A percentile compares a stretch with the other conserved stretches of the same genome.
phyloP scores from a whole-genome alignment of 2,113 vertebrate species.

The Oryzias javanicus region DNA sequence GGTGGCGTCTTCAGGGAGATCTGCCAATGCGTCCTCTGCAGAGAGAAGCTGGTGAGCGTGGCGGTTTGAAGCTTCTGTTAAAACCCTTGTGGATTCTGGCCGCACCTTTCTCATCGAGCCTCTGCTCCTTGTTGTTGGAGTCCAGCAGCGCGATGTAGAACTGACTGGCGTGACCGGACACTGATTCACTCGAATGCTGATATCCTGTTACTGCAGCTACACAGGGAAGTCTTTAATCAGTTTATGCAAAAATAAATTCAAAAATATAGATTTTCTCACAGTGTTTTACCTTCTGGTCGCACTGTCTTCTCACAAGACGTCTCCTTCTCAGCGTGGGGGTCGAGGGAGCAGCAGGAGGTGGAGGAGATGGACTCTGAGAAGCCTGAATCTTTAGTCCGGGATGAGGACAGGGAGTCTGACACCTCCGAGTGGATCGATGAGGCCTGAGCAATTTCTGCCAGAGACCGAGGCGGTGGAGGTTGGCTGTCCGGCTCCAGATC shows the following conservation, averaged over 20 bases:
- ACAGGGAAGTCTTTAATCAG: background rate
- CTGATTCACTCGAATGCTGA: constrained; percentile 85
- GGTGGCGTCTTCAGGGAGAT: constrained; percentile 84
- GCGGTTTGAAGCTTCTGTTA: too few relatives aligned
- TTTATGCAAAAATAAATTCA: background rate
- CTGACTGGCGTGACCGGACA: constrained; percentile 80
- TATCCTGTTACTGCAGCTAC: constrained; percentile 92
- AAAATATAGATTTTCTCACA: background rate
- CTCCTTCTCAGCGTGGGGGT: constrained; percentile 83
- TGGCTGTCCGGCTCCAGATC: constrained; percentile 27
- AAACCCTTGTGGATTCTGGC: too few relatives aligned
- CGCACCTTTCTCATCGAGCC: constrained; percentile 92
- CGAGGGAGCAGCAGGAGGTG: constrained; percentile 67
- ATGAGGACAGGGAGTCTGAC: constrained; percentile 61
- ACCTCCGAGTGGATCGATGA: constrained; percentile 63
- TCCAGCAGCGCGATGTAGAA: constrained; percentile 92
- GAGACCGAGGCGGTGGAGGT: constrained; percentile 33
- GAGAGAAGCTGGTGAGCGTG: background rate
- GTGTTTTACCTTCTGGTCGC: constrained; percentile 87
- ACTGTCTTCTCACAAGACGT: constrained; percentile 85
- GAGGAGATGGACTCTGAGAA: constrained; percentile 80
- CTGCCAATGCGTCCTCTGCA: constrained; percentile 81
- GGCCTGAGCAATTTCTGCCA: constrained; percentile 38
- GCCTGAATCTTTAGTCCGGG: constrained; percentile 81
- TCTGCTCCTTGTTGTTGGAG: constrained; percentile 84